Base-by-base conservation (phyloP, 2,113 vertebrate species). In the Urocitellus parryii region DNA sequence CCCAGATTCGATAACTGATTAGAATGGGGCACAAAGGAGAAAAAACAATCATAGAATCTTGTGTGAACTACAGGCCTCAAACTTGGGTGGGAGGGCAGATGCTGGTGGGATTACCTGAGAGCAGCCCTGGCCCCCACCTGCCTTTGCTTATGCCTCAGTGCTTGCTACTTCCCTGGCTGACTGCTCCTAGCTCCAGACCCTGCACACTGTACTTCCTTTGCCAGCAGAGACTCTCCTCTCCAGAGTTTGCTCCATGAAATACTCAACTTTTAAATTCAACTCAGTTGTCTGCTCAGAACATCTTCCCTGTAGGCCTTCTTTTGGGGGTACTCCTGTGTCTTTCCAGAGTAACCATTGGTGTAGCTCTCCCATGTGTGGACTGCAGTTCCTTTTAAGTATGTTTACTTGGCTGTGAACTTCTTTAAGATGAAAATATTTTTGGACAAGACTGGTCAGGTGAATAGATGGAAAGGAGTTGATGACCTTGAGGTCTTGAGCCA, bases 261-360 rank as follows among this genome's bases (percentile, higher is more conserved):
- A 81, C 6, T 94, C 72, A 72, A 3, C n/a, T 77, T 90, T 92
- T 81, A 61, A 92, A 72, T 74, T 84, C 65, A 81, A 34, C 17
- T 90, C n/a, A 22, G 9, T 51, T 76, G 29, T 63, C 67, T 25
- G 42, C 65, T 67, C 4, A 8, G 13, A 90, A 82, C 88, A 12
- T 73, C 51, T 90, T 72, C 27, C 61, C 39, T 77, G 45, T 58
- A 87, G 68, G 51, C 13, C 32, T 94, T 39, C 34, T 10, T 91
- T 56, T 8, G 24, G 37, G 67, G 67, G 63, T 78, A 51, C 61
- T 65, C 42, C 10, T 3, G 1, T 37, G 29, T 48, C 42, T 86
- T 95, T 79, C 74, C 29, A 29, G 70, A 34, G 56, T 51, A 65
- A 45, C 68, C 22, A 5, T 53, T 51, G 10, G 14, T 42, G 4